Conservation (phyloP, 2,113 vertebrate species). For the Bos indicus region DNA sequence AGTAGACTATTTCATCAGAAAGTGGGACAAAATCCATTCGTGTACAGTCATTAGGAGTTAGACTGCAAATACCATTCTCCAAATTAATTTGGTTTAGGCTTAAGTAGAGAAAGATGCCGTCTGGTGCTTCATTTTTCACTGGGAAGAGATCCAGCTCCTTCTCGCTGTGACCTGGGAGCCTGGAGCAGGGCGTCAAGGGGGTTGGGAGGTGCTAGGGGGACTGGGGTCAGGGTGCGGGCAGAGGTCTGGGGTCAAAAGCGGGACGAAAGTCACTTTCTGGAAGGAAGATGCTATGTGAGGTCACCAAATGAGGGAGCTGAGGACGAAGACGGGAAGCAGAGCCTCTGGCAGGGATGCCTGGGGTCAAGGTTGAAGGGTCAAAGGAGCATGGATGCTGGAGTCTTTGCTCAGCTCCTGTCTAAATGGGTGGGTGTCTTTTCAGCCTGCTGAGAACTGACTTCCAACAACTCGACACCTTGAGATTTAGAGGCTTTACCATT, state of each 20-base stretch:
- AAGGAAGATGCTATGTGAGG: background rate
- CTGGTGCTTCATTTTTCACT: background rate
- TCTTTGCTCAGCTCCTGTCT: background rate
- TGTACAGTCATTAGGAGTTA: background rate
- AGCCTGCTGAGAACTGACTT: accelerated
- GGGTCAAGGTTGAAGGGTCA: background rate
- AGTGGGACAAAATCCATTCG: accelerated
- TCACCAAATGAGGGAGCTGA: no score
- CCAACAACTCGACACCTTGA: background rate
- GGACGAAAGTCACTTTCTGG: accelerated
- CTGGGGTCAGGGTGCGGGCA: accelerated
- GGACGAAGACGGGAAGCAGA: background rate
- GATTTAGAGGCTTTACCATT: background rate
- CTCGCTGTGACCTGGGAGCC: background rate
- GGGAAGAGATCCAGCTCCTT: background rate
- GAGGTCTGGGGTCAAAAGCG: accelerated
- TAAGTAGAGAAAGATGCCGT: accelerated
- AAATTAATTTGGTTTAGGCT: background rate
- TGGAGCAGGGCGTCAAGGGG: accelerated
- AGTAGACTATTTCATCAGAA: background rate
- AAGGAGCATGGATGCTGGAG: background rate
- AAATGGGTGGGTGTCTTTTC: accelerated
- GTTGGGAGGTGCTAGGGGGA: background rate
- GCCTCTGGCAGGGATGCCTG: accelerated
- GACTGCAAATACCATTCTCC: background rate